A percentile compares a stretch with the other conserved stretches of the same genome.
These are phyloP conservation scores for Thalassarche chlororhynchos DNA, from an alignment of 2,113 vertebrate genomes.

Conservation along the genomic window DNA sequence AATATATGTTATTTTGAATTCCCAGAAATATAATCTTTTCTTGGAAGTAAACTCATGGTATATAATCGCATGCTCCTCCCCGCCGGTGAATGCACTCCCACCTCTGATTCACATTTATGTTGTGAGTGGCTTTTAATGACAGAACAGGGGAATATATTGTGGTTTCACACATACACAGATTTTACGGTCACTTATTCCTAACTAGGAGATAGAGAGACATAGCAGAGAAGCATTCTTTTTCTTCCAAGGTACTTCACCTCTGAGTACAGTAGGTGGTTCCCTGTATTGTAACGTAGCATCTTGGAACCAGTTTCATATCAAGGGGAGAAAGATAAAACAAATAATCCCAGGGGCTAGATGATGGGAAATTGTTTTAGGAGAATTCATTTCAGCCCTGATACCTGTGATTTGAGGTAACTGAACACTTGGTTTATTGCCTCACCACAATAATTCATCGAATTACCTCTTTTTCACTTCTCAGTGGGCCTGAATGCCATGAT, in stretches of 20 bases:
- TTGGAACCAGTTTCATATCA: background rate
- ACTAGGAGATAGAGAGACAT: slow-evolving; percentile 70
- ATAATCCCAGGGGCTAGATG: background rate
- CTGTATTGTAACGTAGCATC: background rate
- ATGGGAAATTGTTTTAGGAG: background rate
- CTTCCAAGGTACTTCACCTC: background rate
- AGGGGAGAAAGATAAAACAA: background rate
- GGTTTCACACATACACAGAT: slow-evolving; percentile 78
- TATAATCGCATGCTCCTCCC: slow-evolving; percentile 13
- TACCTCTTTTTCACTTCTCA: background rate
- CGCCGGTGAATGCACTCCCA: background rate
- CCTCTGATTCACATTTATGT: slow-evolving; percentile 44
- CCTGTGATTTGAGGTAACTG: background rate
- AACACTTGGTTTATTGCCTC: background rate
- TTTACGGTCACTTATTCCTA: slow-evolving; percentile 72
- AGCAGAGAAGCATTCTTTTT: slow-evolving; percentile 20
- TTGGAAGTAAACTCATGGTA: slow-evolving; percentile 56
- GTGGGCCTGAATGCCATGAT: background rate
- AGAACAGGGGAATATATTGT: slow-evolving; percentile 73
- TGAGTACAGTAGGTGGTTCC: background rate
- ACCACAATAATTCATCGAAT: background rate
- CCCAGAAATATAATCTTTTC: slow-evolving; percentile 66
- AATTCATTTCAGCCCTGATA: background rate
- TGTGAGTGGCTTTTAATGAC: slow-evolving; percentile 73
- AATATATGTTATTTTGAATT: slow-evolving; percentile 42